Conservation (phyloP, 2,797 vertebrate species). For the Crocidura indochinensis region DNA sequence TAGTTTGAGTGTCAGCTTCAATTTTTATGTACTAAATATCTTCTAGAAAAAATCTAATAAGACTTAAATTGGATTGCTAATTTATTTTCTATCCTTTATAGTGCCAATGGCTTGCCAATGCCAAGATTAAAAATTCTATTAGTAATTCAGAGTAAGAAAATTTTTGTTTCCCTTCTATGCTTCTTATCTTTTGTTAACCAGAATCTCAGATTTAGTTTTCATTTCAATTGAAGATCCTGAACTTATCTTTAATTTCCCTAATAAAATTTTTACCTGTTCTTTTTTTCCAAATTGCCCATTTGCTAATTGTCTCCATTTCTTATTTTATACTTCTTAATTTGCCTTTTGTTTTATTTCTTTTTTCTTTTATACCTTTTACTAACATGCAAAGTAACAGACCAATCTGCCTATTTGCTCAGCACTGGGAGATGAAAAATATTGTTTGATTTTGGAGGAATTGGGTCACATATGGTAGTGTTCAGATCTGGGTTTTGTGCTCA, state of each 20-base stretch:
- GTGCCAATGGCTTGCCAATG: constrained; percentile 22
- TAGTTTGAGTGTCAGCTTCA: constrained; percentile 46
- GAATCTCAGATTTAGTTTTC: constrained; percentile 71
- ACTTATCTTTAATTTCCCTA: constrained; percentile 15
- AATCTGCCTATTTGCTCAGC: constrained; percentile 1
- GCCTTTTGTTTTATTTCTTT: constrained; percentile 31
- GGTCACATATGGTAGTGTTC: too few species aligned
- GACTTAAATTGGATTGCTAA: constrained; percentile 57
- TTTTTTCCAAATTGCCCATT: background rate
- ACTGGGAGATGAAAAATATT: background rate
- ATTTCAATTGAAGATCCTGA: constrained; percentile 20
- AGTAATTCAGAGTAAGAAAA: constrained; percentile 51
- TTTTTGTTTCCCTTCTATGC: constrained; percentile 41
- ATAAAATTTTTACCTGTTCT: background rate
- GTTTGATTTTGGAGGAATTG: too few species aligned
- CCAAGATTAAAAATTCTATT: constrained; percentile 28
- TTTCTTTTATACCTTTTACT: background rate
- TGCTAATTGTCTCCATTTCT: background rate
- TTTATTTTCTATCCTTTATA: background rate
- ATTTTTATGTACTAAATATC: constrained; percentile 54
- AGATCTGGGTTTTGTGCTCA: too few species aligned
- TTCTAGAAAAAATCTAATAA: background rate
- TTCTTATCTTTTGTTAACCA: constrained; percentile 50
- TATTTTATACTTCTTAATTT: constrained; percentile 4
- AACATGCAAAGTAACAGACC: background rate